Conservation (phyloP, 2,888 invertebrate species). For the Nomada hirtipes region DNA sequence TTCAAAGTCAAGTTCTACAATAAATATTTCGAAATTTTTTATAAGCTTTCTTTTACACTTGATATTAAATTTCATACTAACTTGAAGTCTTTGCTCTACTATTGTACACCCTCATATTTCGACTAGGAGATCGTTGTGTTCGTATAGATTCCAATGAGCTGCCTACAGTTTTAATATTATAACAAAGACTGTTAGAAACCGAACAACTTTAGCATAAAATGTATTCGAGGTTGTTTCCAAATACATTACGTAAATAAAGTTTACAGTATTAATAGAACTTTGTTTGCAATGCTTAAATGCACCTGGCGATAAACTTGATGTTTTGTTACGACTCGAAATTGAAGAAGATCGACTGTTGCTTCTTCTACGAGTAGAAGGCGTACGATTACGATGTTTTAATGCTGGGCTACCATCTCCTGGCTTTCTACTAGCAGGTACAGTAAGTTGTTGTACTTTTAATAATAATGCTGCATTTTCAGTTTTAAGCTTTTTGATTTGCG, state of each 20-base stretch:
- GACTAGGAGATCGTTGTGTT: conserved; percentile 65
- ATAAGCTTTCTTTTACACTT: neutral
- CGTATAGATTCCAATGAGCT: conserved; percentile 71
- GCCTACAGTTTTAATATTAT: conserved; percentile 46
- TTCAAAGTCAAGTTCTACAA: conserved; percentile 80
- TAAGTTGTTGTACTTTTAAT: conserved; percentile 76
- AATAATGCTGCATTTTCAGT: conserved; percentile 82
- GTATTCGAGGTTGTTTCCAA: neutral
- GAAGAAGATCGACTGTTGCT: conserved; percentile 75
- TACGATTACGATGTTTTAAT: conserved; percentile 58
- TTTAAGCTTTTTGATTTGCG: conserved; percentile 83
- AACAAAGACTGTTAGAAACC: no score
- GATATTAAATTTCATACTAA: conserved; percentile 37
- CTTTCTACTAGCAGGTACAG: conserved; percentile 59
- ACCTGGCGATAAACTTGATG: conserved; percentile 72
- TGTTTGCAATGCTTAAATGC: conserved; percentile 14
- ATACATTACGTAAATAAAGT: neutral
- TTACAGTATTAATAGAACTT: neutral
- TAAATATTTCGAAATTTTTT: conserved; percentile 18
- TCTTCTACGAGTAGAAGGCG: conserved; percentile 60
- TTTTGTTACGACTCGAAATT: conserved; percentile 66
- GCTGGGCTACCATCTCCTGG: conserved; percentile 67
- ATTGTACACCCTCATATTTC: conserved; percentile 56
- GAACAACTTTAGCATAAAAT: no score
- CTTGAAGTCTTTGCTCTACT: conserved; percentile 63